Percentiles rank a stretch among this genome's conserved stretches.
Conservation (phyloP, 2,888 invertebrate genomes). For the Amblyjoppa fuscipennis region DNA sequence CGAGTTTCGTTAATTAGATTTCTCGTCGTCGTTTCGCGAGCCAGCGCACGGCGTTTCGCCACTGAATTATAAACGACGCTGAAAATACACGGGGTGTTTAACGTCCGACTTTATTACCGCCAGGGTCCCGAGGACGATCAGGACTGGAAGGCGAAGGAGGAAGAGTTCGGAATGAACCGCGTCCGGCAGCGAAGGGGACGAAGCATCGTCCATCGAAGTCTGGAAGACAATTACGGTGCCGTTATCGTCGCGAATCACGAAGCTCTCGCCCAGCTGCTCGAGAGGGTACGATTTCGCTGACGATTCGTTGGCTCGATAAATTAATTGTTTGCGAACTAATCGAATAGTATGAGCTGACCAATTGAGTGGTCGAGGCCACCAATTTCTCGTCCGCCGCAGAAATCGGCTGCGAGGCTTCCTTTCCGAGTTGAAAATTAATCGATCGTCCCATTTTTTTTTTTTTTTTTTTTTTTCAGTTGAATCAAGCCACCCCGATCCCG, state of each 20-base stretch:
- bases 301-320: background rate
- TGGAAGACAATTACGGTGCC: slow-evolving; percentile 96
- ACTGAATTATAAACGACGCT: background rate
- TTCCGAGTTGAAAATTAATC: background rate
- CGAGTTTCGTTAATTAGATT: slow-evolving; percentile 72
- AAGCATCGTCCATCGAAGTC: slow-evolving; percentile 93
- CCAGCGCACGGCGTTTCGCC: background rate
- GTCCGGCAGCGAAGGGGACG: slow-evolving; percentile 92
- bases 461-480: slow-evolving; percentile 86
- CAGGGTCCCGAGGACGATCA: slow-evolving; percentile 86
- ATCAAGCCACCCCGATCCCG: slow-evolving; percentile 90
- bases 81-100: background rate
- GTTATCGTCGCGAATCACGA: slow-evolving; percentile 96
- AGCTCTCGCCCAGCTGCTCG: slow-evolving; percentile 94
- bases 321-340: background rate
- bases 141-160: slow-evolving; percentile 85
- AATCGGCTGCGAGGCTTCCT: no score
- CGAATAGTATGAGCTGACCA: no score
- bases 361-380: no score
- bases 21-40: background rate
- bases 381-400: no score
- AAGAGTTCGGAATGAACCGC: slow-evolving; percentile 85
- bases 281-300: slow-evolving; percentile 88
- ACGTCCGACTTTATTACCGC: slow-evolving; percentile 7
- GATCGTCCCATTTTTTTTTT: background rate